Evolutionary conservation across 2,797 vertebrate species (phyloP).

Genomic region (Sternotherus odoratus): DNA sequence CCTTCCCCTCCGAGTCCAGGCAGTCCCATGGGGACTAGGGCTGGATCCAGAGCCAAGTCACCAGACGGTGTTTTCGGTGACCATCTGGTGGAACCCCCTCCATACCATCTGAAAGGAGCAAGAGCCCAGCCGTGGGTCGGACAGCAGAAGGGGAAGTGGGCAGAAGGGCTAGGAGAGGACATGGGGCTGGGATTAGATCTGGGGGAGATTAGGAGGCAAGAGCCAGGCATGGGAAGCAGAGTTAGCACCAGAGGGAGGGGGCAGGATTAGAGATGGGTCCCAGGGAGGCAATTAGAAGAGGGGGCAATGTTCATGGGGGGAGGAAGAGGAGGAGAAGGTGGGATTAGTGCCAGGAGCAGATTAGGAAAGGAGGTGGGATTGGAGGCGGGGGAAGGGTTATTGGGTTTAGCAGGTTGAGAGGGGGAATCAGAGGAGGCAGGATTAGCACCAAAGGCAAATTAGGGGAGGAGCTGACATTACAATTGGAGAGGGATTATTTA

Average conservation of each 20-base stretch:
- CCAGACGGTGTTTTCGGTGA: not conserved
- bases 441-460: too few relatives aligned
- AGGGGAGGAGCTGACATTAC: too few relatives aligned
- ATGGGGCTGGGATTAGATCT: not conserved
- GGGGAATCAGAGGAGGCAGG: too few relatives aligned
- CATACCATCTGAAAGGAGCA: not conserved
- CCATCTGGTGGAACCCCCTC: not conserved
- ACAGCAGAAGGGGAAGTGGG: not conserved
- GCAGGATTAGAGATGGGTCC: not conserved
- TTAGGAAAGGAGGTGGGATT: too few relatives aligned
- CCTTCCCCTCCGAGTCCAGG: not conserved
- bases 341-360: too few relatives aligned
- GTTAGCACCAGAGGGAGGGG: not conserved
- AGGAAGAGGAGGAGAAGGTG: too few relatives aligned
- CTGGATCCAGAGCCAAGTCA: not conserved
- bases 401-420: too few relatives aligned
- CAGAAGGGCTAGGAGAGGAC: fast-evolving
- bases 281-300: not conserved
- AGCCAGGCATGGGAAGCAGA: not conserved
- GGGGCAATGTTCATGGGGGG: not conserved
- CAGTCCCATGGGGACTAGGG: not conserved
- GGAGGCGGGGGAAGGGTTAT: too few relatives aligned
- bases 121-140: not conserved
- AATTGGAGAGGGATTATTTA: too few relatives aligned
- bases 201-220: not conserved